Percentiles rank a stretch among this genome's conserved stretches.
Evolutionary conservation across 2,888 invertebrate species (phyloP).

Genomic region (Schrankia costaestrigalis): DNA sequence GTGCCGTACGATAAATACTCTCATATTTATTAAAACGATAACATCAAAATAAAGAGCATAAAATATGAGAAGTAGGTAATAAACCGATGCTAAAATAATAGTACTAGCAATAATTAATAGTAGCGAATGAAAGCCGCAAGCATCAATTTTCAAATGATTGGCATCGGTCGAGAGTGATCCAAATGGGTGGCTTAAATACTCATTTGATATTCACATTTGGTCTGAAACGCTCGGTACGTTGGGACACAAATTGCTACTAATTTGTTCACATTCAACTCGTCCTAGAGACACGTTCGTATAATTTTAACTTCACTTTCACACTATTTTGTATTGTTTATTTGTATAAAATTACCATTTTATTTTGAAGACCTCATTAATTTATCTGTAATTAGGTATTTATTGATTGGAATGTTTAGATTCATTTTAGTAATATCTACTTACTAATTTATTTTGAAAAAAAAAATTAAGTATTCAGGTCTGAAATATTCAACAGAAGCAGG

Average conservation of each 20-base stretch:
- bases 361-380: background rate
- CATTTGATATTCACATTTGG: conserved; percentile 76
- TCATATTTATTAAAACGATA: conserved; percentile 22
- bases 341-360: background rate
- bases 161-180: conserved; percentile 66
- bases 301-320: conserved; percentile 17
- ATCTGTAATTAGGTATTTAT: background rate
- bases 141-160: conserved; percentile 71
- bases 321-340: conserved; percentile 9
- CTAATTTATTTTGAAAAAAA: no score
- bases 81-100: conserved; percentile 30
- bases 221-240: conserved; percentile 50
- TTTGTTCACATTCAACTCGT: conserved; percentile 64
- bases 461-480: no score
- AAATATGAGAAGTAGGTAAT: conserved; percentile 29
- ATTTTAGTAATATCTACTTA: no score
- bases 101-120: conserved; percentile 46
- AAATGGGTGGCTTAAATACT: conserved; percentile 71
- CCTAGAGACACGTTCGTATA: conserved; percentile 26
- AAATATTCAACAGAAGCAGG: no score
- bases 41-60: conserved; percentile 29
- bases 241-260: conserved; percentile 66
- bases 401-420: no score
- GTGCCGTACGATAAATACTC: conserved; percentile 15
- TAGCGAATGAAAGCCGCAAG: conserved; percentile 57